Conservation (phyloP, 23 tunicate species). For the Ciona savignyi region DNA sequence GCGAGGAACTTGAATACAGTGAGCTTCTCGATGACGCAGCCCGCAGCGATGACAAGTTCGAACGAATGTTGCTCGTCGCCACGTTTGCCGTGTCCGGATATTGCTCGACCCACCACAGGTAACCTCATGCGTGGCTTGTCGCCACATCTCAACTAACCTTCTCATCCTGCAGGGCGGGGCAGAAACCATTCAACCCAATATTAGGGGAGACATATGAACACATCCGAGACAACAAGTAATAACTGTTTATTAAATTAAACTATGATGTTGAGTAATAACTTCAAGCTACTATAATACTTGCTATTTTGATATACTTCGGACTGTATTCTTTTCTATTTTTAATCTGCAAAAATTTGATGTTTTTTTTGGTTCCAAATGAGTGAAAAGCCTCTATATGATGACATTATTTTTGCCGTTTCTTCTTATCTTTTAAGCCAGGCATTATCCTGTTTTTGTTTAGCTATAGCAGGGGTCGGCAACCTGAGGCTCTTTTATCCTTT, state of each 20-base stretch:
- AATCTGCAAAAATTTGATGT: too few species aligned
- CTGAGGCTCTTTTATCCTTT: too few species aligned
- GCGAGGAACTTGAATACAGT: conserved; percentile 89
- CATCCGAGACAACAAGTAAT: conserved; percentile 80
- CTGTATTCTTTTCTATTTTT: too few species aligned
- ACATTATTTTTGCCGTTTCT: background rate
- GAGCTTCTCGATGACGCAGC: conserved; percentile 70
- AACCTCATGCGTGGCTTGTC: too few species aligned
- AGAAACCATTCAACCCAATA: conserved; percentile 93
- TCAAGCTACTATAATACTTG: too few species aligned
- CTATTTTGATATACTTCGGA: too few species aligned
- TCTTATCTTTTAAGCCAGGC: background rate
- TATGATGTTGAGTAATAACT: too few species aligned
- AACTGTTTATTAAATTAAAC: background rate
- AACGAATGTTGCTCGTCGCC: conserved; percentile 74
- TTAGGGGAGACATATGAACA: conserved; percentile 94
- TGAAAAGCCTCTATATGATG: background rate
- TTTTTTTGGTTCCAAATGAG: background rate
- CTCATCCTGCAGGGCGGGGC: conserved; percentile 69
- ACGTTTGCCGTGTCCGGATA: conserved; percentile 86
- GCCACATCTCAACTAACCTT: too few species aligned
- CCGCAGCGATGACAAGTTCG: conserved; percentile 50
- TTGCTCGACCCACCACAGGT: conserved; percentile 80
- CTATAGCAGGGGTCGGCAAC: too few species aligned
- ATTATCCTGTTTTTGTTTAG: background rate